phyloP scores from a whole-genome alignment of 2,797 vertebrate species.

The Lagorchestes hirsutus region DNA sequence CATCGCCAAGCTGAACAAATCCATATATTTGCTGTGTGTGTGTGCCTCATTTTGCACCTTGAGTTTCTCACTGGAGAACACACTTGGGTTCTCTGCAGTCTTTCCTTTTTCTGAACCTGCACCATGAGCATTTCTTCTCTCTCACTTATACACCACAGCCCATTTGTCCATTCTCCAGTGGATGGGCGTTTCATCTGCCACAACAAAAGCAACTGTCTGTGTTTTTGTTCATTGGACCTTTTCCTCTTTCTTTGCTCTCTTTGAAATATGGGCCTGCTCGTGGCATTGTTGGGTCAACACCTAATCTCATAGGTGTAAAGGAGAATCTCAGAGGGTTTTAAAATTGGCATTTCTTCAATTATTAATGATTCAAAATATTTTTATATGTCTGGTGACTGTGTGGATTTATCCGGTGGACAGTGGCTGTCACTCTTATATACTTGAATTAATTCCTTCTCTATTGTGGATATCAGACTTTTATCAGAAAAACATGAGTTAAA shows the following conservation, averaged over 20 bases:
- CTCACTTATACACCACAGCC: not conserved
- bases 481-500: not conserved
- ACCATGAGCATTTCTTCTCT: not conserved
- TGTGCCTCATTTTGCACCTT: not conserved
- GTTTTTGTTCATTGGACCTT: not conserved
- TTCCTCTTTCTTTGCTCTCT: no score
- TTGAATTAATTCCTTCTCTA: not conserved
- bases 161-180: not conserved
- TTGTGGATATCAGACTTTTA: not conserved
- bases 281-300: no score
- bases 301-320: no score
- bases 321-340: no score
- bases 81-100: not conserved
- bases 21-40: not conserved
- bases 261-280: no score
- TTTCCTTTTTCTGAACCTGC: not conserved
- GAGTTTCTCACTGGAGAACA: not conserved
- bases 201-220: not conserved
- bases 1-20: not conserved
- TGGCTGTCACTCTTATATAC: not conserved
- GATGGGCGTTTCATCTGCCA: no score
- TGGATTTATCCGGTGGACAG: not conserved
- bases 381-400: not conserved
- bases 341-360: no score
- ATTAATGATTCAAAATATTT: no score